Base-by-base conservation (phyloP, 2,113 vertebrate genomes). In the Micronycteris hirsuta region DNA sequence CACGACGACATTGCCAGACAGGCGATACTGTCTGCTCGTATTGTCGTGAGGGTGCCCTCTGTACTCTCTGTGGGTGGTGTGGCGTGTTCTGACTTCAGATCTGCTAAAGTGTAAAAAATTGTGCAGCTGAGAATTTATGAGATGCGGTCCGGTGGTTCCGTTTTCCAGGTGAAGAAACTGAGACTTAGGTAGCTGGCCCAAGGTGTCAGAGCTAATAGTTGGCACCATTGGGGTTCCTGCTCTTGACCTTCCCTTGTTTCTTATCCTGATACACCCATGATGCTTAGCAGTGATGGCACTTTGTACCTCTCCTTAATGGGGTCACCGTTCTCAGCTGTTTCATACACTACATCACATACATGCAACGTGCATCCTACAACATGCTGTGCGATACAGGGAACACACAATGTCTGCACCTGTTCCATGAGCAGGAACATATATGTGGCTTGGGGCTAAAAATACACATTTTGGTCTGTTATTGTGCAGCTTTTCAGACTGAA, bases 91-190 rank as follows among this genome's bases (percentile, higher is more conserved):
- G 31, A 36, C 74, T 54, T 36, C 38, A 67, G 65, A 74, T 43
- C 38, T 47, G 67, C 10, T 63, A 67, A 63, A 4, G 3, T 26
- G 61, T n/a, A 20, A 58, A 56, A 45, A 33, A 24, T 19, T 16
- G 12, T 22, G 22, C 63, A 11, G 61, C 22, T 63, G 78, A 63
- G 65, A 71, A 45, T 7, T 80, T 41, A 78, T 52, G 20, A 70
- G 31, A 22, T 47, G 19, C 41, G 20, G 26, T 5, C 19, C 5
- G 9, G 9, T 31, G 41, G 56, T 38, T 38, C 33, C 38, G 20
- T 81, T 82, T 85, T 78, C 54, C 89, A 33, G 38, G 26, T 56
- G 76, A 92, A 67, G 74, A 65, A 73, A 74, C 26, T 52, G 74
- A 86, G 65, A 19, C 56, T 15, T 38, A 49, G 38, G 38, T 81